These are phyloP conservation scores for Tenodera sinensis DNA, from an alignment of 2,888 invertebrate species.

Conservation along the genomic window DNA sequence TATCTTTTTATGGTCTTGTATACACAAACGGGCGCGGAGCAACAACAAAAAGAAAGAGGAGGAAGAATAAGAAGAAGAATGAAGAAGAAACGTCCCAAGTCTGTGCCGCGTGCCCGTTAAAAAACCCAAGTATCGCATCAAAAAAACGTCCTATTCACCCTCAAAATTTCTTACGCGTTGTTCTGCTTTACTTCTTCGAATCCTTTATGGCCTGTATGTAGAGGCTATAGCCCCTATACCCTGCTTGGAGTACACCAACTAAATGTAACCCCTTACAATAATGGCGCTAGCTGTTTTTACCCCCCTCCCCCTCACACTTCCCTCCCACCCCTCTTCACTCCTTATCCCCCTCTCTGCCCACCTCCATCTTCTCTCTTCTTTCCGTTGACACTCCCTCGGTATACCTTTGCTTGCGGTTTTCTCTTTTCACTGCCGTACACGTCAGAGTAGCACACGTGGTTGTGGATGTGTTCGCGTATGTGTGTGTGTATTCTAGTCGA, in stretches of 20 bases:
- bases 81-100: background rate
- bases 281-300: slow-evolving; percentile 50
- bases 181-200: slow-evolving; percentile 53
- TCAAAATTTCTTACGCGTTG: slow-evolving; percentile 48
- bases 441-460: background rate
- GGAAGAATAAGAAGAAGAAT: background rate
- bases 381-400: background rate
- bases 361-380: background rate
- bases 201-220: slow-evolving; percentile 48
- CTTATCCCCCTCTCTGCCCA: background rate
- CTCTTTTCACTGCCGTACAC: background rate
- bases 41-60: background rate
- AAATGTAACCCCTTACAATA: slow-evolving; percentile 50
- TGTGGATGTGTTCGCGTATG: background rate
- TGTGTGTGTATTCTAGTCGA: background rate
- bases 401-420: background rate
- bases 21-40: background rate
- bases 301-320: slow-evolving; percentile 45
- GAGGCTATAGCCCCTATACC: slow-evolving; percentile 81
- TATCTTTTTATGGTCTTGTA: slow-evolving; percentile 9
- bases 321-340: slow-evolving; percentile 36
- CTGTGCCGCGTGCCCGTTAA: slow-evolving; percentile 11
- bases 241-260: slow-evolving; percentile 41
- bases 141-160: slow-evolving; percentile 17
- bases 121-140: slow-evolving; percentile 14